Base-by-base conservation (phyloP, 1,140 invertebrate species). In the Lineus longissimus region DNA sequence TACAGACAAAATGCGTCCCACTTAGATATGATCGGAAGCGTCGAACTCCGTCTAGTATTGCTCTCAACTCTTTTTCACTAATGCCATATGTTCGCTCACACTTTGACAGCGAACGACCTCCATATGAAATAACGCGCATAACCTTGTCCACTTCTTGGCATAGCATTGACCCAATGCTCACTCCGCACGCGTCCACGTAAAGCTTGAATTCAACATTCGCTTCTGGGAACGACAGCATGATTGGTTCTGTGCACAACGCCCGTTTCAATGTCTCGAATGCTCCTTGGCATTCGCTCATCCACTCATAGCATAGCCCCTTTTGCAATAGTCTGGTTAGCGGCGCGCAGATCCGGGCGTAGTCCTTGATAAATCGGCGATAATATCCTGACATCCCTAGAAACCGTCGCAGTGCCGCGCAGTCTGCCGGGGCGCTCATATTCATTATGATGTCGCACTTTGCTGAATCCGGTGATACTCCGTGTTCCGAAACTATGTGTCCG, bases 351-450 rank as follows among this genome's bases (percentile, higher is more conserved):
- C 56, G 62, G 23, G 63, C 55, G 61, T 64, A 70, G n/a, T 62
- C 31, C 13, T 56, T 45, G 30, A 67, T 55, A 59, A 66, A 69
- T 40, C 62, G 63, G 22, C 69, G 63, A 56, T 69, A 67, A 57
- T 64, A 71, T 30, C 58, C 61, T n/a, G 33, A 56, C 19, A 69
- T 15, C 19, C 70, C 67, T 17, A 71, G 41, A 56, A 73, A 70
- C 0, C 36, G 36, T 23, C 43, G 27, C 0, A 68, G 55, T 54
- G 59, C 47, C 29, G 22, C 64, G 30, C 25, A 27, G n/a, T 47
- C 57, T 54, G 59, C 63, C 31, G 68, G 65, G 15, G 29, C 19
- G n/a, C 61, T 60, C 40, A 70, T 68, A 17, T 63, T 64, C 33
- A 56, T 22, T 7, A 70, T 62, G 0, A 55, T 57, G 43, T 55